Percentiles rank a stretch among this genome's conserved stretches.
phyloP scores from a whole-genome alignment of 2,888 invertebrate genomes.

The Tetropium fuscum region DNA sequence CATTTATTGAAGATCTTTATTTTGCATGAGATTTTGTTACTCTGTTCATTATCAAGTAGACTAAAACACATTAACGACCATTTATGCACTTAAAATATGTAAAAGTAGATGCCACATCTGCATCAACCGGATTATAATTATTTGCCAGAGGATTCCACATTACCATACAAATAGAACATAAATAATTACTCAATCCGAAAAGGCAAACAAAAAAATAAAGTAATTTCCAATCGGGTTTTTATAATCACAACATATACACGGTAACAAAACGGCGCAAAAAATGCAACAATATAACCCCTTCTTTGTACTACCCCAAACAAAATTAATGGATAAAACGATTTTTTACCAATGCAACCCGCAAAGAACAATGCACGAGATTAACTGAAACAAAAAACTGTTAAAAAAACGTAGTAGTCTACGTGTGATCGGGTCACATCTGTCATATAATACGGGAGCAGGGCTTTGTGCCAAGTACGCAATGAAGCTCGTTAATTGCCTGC shows the following conservation, averaged over 20 bases:
- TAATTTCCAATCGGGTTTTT: slow-evolving; percentile 22
- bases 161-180: slow-evolving; percentile 17
- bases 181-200: slow-evolving; percentile 6
- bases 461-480: slow-evolving; percentile 39
- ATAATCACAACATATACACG: slow-evolving; percentile 19
- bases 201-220: slow-evolving; percentile 13
- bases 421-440: slow-evolving; percentile 50
- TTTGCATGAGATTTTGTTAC: too few relatives aligned
- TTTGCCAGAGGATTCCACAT: neutral
- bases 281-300: slow-evolving; percentile 11
- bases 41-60: too few relatives aligned
- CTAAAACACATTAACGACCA: too few relatives aligned
- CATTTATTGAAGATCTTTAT: too few relatives aligned
- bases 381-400: slow-evolving; percentile 50
- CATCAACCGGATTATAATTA: slow-evolving; percentile 14
- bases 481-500: slow-evolving; percentile 40
- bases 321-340: slow-evolving; percentile 40
- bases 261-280: slow-evolving; percentile 20
- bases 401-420: slow-evolving; percentile 36
- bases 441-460: slow-evolving; percentile 47
- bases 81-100: too few relatives aligned
- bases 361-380: slow-evolving; percentile 49
- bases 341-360: slow-evolving; percentile 43
- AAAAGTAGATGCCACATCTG: slow-evolving; percentile 2
- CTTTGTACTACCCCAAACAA: slow-evolving; percentile 22